Base-by-base conservation (phyloP, 2,797 vertebrate genomes). In the Arnoldichthys spilopterus region DNA sequence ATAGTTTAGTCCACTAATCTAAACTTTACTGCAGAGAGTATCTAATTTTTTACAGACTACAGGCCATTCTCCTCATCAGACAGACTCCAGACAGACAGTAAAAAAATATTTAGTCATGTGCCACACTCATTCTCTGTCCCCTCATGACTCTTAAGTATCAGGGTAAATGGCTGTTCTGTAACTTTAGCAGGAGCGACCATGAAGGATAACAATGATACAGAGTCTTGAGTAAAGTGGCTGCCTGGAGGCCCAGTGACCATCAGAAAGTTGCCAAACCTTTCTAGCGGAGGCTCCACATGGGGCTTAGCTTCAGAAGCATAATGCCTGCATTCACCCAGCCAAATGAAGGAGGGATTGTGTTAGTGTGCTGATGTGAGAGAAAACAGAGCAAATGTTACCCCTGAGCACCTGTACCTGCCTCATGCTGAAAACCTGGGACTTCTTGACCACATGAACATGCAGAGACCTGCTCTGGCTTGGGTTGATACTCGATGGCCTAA, bases 301-400 rank as follows among this genome's bases (percentile, higher is more conserved):
- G 58, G 32, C 58, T 63, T 51, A 68, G 51, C 74, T 53, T 47
- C 47, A 73, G 76, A 66, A 63, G 76, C 68, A 86, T 83, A 89
- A 89, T 81, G 77, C 77, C 68, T 77, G 70, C 81, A 85, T 87
- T 87, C 83, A 87, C 26, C 56, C 56, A 26, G n/a, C 62, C 40
- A 22, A 32, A 83, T 67, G 80, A 81, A 86, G 72, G 62, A 75
- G 47, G 63, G 79, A 82, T 84, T 85, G 77, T 84, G 75, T 70
- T 63, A 56, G 81, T 77, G 70, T 72, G 18, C 74, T 73, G 73
- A 64, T 66, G 74, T 68, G 54, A 82, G 62, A 43, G 66, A 73
- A n/a, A n/a, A 63, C 16, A 70, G 37, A 28, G 32, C 75, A 49
- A 26, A 61, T 15, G 9, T 54, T 63, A 67, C 28, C 54, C 26